These are phyloP conservation scores for Mus musculus DNA, from an alignment of 2,113 vertebrate species.

Conservation along the genomic window GRCm39 chr10:111824501-111825000, in stretches of 20 bases:
- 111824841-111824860: background rate
- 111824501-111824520: no score
- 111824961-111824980: background rate
- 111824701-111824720: slow-evolving; percentile 87
- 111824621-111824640: background rate
- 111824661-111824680: background rate
- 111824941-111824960: background rate
- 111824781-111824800: slow-evolving; percentile 86
- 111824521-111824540: background rate
- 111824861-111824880: no score
- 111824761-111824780: slow-evolving; percentile 87
- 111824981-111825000: background rate
- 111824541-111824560: background rate
- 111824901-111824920: background rate
- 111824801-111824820: background rate
- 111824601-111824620: slow-evolving; percentile 14
- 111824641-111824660: slow-evolving; percentile 10
- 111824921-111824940: background rate
- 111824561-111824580: background rate
- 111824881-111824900: background rate
- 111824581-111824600: background rate
- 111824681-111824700: slow-evolving; percentile 66
- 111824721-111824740: slow-evolving; percentile 84
- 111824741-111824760: slow-evolving; percentile 84
- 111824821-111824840: background rate